Conservation (phyloP, 2,797 vertebrate genomes). For the Florisuga fusca region DNA sequence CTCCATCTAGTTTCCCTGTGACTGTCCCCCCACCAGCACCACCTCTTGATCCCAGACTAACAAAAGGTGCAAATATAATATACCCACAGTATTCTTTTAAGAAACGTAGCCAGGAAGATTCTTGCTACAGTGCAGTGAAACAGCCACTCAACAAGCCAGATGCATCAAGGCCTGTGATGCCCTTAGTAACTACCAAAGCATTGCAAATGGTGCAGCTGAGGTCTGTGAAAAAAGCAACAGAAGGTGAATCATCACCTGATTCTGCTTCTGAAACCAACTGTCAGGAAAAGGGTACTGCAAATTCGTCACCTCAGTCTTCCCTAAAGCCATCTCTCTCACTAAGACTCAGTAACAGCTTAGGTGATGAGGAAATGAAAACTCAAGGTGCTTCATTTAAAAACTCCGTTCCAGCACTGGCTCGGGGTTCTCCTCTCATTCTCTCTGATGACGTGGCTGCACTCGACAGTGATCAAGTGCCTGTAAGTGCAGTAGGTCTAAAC, state of each 20-base stretch:
- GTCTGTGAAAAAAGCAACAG: conserved; percentile 83
- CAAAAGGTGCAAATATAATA: conserved; percentile 73
- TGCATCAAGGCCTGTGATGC: conserved; percentile 77
- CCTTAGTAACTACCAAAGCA: conserved; percentile 89
- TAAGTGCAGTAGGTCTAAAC: conserved; percentile 1
- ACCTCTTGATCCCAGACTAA: conserved; percentile 77
- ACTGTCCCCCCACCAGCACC: conserved; percentile 78
- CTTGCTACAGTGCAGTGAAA: conserved; percentile 52
- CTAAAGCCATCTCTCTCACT: conserved; percentile 76
- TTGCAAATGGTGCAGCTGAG: conserved; percentile 93
- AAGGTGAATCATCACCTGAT: conserved; percentile 55
- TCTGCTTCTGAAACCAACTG: conserved; percentile 57
- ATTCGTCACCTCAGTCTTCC: conserved; percentile 41
- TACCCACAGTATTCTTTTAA: conserved; percentile 60
- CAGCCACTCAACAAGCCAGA: conserved; percentile 71
- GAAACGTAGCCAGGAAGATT: conserved; percentile 40
- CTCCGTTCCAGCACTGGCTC: conserved; percentile 69
- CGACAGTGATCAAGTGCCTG: background rate
- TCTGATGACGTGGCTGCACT: conserved; percentile 27
- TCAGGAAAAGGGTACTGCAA: conserved; percentile 76
- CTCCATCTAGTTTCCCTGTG: conserved; percentile 69
- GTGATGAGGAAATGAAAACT: conserved; percentile 74
- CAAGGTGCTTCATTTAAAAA: conserved; percentile 78
- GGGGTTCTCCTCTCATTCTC: conserved; percentile 64
- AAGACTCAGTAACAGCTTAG: conserved; percentile 75